A percentile compares a stretch with the other conserved stretches of the same genome.
These are phyloP conservation scores for Montipora capricornis DNA, from an alignment of 64 coral and sea anemone species.

Conservation along the genomic window DNA sequence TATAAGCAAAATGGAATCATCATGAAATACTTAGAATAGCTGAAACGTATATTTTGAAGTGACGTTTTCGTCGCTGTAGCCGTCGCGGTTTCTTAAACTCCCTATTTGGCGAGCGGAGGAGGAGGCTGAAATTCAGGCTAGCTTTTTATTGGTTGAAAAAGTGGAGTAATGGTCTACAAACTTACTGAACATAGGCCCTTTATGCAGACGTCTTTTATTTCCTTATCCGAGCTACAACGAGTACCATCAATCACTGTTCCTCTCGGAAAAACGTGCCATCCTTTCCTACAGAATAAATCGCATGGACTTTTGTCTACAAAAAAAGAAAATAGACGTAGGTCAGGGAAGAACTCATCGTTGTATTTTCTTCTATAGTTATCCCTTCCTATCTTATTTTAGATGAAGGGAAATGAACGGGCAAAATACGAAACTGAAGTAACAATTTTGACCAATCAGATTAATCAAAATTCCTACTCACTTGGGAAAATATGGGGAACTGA, in stretches of 20 bases:
- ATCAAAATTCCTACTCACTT: neutral
- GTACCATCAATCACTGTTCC: slow-evolving; percentile 55
- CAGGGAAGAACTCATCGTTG: too few species aligned
- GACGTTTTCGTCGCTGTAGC: too few species aligned
- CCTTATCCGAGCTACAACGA: slow-evolving; percentile 34
- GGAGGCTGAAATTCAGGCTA: too few species aligned
- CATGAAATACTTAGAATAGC: too few species aligned
- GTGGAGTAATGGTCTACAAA: neutral
- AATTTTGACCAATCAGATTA: neutral
- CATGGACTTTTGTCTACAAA: slow-evolving; percentile 38
- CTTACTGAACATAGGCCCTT: slow-evolving; percentile 40
- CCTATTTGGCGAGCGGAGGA: too few species aligned
- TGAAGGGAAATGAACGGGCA: too few species aligned
- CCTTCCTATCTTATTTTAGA: neutral
- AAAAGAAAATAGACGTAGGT: too few species aligned
- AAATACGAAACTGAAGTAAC: too few species aligned
- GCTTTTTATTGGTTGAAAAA: too few species aligned
- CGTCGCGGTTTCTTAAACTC: too few species aligned
- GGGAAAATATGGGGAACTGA: neutral
- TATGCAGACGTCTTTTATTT: slow-evolving; percentile 63
- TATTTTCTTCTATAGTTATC: neutral
- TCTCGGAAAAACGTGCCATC: neutral
- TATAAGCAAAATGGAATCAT: too few species aligned
- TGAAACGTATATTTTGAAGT: too few species aligned
- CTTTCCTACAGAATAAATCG: neutral